Conservation (phyloP, 2,113 vertebrate genomes). For the Platichthys flesus region DNA sequence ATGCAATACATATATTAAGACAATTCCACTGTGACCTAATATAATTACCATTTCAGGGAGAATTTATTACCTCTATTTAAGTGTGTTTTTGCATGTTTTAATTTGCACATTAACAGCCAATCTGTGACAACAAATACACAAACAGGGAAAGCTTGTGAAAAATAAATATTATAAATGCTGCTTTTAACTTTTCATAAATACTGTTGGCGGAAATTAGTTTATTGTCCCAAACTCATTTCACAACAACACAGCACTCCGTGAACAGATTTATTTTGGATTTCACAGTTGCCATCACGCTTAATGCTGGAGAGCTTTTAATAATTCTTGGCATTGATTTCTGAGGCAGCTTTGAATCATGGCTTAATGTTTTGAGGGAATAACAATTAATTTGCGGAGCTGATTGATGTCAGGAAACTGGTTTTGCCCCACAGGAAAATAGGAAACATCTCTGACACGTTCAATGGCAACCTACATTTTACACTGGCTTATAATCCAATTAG, state of each 20-base stretch:
- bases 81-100: neutral
- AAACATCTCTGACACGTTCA: slow-evolving; percentile 65
- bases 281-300: slow-evolving; percentile 68
- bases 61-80: neutral
- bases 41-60: neutral
- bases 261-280: slow-evolving; percentile 66
- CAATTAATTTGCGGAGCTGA: slow-evolving; percentile 74
- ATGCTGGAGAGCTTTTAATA: slow-evolving; percentile 71
- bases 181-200: slow-evolving; percentile 32
- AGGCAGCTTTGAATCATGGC: slow-evolving; percentile 64
- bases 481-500: slow-evolving; percentile 75
- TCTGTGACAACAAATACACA: neutral
- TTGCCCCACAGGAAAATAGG: slow-evolving; percentile 64
- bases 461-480: slow-evolving; percentile 76
- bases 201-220: slow-evolving; percentile 25
- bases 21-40: neutral
- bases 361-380: slow-evolving; percentile 77
- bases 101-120: neutral
- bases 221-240: slow-evolving; percentile 48
- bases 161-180: slow-evolving; percentile 18
- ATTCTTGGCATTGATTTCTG: slow-evolving; percentile 74
- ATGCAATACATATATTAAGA: neutral
- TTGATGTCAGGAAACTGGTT: slow-evolving; percentile 71
- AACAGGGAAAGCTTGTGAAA: neutral
- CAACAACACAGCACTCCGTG: slow-evolving; percentile 27